A percentile compares a stretch with the other conserved stretches of the same genome.
Evolutionary conservation across 2,888 invertebrate genomes (phyloP).

Genomic region (Entomobrya multifasciata): DNA sequence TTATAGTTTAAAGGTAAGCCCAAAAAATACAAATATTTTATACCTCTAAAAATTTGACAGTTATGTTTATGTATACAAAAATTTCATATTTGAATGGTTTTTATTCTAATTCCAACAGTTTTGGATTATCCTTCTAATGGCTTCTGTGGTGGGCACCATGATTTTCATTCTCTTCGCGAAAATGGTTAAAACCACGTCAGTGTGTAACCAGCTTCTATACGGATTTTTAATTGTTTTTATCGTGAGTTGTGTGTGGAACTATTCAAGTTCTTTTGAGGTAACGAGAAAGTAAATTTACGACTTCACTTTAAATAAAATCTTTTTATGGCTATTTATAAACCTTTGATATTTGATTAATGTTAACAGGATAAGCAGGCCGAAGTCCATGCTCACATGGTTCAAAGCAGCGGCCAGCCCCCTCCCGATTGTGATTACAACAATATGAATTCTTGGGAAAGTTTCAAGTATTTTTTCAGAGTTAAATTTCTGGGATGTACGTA

Average conservation of each 20-base stretch:
- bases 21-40: too few species aligned
- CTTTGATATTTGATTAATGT: not conserved
- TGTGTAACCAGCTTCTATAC: slow-evolving; percentile 65
- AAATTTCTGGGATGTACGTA: slow-evolving; percentile 70
- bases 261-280: slow-evolving; percentile 73
- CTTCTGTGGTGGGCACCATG: slow-evolving; percentile 63
- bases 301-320: too few species aligned
- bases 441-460: slow-evolving; percentile 54
- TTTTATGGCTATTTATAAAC: too few species aligned
- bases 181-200: slow-evolving; percentile 50
- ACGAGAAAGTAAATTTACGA: not conserved
- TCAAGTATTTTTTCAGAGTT: slow-evolving; percentile 70
- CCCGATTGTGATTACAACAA: slow-evolving; percentile 77
- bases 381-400: slow-evolving; percentile 71
- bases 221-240: slow-evolving; percentile 75
- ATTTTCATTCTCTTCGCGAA: slow-evolving; percentile 64
- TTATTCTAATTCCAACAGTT: slow-evolving; percentile 62
- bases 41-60: too few species aligned
- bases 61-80: too few species aligned
- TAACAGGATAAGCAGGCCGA: slow-evolving; percentile 73
- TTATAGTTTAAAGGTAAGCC: slow-evolving; percentile 69
- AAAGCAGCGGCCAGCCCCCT: slow-evolving; percentile 69
- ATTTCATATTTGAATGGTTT: not conserved
- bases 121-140: slow-evolving; percentile 68
- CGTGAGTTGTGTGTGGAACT: slow-evolving; percentile 78